Conservation (phyloP, 2,888 invertebrate species). For the Eumerus sabulonum region DNA sequence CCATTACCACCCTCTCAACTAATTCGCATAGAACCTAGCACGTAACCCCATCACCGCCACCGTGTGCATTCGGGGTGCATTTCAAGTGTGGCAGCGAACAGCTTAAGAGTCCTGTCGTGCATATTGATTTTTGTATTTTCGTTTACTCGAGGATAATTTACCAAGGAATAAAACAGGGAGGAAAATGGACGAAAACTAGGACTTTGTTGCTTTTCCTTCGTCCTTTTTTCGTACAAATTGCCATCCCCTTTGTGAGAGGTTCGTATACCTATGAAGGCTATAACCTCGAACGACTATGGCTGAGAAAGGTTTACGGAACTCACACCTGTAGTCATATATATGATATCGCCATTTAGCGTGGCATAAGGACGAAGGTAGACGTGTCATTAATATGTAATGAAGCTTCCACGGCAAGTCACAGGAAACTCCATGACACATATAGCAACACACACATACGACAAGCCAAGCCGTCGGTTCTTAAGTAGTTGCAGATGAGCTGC, state of each 20-base stretch:
- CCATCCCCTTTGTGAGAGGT: constrained; percentile 5
- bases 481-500: neutral
- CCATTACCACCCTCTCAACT: constrained; percentile 32
- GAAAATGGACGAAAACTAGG: constrained; percentile 11
- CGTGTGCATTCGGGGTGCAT: constrained; percentile 55
- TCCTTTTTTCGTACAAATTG: no score
- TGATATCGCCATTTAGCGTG: constrained; percentile 46
- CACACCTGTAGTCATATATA: neutral
- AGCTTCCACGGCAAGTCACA: constrained; percentile 48
- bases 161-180: neutral
- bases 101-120: constrained; percentile 12
- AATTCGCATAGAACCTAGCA: constrained; percentile 44
- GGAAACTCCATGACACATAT: constrained; percentile 46
- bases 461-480: no score
- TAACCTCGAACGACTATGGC: no score
- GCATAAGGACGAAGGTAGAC: constrained; percentile 61
- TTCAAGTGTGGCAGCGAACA: constrained; percentile 32
- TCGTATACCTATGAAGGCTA: constrained; percentile 36
- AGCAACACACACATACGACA: no score
- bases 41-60: constrained; percentile 22
- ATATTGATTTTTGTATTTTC: constrained; percentile 62
- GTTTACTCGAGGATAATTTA: constrained; percentile 50
- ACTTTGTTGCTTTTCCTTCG: constrained; percentile 6
- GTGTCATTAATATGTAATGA: constrained; percentile 65
- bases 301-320: neutral